Base-by-base conservation (phyloP, 2,797 vertebrate species). In the Phaenicophaeus curvirostris region DNA sequence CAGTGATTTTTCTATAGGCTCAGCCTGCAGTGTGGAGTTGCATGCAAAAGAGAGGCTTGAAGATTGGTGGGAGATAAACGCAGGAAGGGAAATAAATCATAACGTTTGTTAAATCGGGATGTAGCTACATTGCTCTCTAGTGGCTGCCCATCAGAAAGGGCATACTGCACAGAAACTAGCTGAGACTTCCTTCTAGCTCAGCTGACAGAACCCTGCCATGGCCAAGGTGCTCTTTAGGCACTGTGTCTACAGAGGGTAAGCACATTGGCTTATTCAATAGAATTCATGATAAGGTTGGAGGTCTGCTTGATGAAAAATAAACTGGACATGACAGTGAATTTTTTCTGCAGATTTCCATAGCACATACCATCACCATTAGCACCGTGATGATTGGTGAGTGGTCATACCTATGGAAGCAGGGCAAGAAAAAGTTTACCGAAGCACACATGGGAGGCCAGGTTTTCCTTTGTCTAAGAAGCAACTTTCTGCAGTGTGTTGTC, bases 51-150 rank as follows among this genome's bases (percentile, higher is more conserved):
- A 78, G 42, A 72, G n/a, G 8, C 44, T 73, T 50, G 35, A 94
- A 53, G 13, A 53, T 11, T 30, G 30, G 31, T 9, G 2, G 8
- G 28, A 75, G 31, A 48, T 83, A 68, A 24, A 24, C 5, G 20
- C 7, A 55, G 37, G 37, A 78, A 78, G 20, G n/a, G 59, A 91
- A 87, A 72, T 16, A 82, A 67, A 69, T 16, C 25, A 30, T 15
- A 20, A 20, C 2, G 7, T 20, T 17, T 35, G 14, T 31, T 44
- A n/a, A 62, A 41, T 4, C 65, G 68, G 28, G 63, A 78, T 80
- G 94, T 80, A 83, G 61, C 89, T 82, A 72, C 59, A 92, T 85
- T 93, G 94, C 95, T 93, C 94, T 95, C 94, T 95, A 96, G 96
- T 83, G 96, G 96, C 95, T 91, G 69, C 44, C 73, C 42, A 28